A percentile compares a stretch with the other conserved stretches of the same genome.
Evolutionary conservation across 2,888 invertebrate species (phyloP).

Genomic region (Laspeyria flexula): DNA sequence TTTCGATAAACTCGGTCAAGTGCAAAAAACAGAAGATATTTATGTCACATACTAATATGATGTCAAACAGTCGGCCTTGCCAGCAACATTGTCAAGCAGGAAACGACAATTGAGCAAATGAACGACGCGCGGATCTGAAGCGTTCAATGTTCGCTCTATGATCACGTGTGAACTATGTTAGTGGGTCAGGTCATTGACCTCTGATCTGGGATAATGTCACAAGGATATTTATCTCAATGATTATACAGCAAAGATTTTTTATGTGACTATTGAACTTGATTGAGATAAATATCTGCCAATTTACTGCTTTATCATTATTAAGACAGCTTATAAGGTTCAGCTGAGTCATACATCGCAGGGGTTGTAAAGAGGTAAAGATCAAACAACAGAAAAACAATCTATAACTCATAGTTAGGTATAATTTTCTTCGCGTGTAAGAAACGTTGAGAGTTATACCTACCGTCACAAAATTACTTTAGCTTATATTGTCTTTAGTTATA

Average conservation of each 20-base stretch:
- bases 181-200: conserved; percentile 67
- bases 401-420: too few species aligned
- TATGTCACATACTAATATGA: conserved; percentile 33
- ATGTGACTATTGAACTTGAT: neutral
- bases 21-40: conserved; percentile 23
- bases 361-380: too few species aligned
- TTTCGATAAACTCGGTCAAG: conserved; percentile 38
- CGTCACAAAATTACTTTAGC: too few species aligned
- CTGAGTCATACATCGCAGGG: too few species aligned
- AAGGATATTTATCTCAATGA: conserved; percentile 31
- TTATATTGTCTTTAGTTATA: too few species aligned
- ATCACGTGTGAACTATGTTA: conserved; percentile 80
- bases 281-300: neutral
- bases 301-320: too few species aligned
- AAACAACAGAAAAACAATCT: too few species aligned
- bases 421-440: too few species aligned
- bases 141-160: conserved; percentile 62
- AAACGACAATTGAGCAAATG: conserved; percentile 76
- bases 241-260: neutral
- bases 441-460: too few species aligned
- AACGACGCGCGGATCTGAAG: conserved; percentile 63
- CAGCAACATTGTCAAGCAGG: conserved; percentile 69
- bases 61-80: conserved; percentile 57
- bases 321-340: too few species aligned
- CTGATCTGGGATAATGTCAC: conserved; percentile 38